Conservation (phyloP, 2,797 vertebrate species). For the Rhynchotus rufescens region DNA sequence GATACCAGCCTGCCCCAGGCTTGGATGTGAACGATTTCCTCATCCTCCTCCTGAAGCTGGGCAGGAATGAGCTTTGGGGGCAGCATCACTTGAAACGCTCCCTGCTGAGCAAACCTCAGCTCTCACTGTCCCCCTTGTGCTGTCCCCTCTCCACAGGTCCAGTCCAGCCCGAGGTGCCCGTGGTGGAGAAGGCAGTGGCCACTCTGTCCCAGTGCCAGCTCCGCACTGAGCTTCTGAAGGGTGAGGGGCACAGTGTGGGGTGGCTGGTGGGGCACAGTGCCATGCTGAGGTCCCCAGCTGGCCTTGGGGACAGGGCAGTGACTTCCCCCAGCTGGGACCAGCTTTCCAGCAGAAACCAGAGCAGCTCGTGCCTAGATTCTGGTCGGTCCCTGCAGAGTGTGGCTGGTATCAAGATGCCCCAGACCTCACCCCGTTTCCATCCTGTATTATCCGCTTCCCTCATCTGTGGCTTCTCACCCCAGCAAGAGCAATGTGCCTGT, state of each 20-base stretch:
- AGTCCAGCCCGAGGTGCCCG: not conserved
- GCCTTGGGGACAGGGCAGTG: not conserved
- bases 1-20: rapidly evolving
- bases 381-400: not conserved
- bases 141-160: not conserved
- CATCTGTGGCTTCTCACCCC: rapidly evolving
- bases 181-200: not conserved
- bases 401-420: not conserved
- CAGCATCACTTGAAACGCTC: not conserved
- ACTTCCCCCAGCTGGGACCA: rapidly evolving
- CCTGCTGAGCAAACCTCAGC: not conserved
- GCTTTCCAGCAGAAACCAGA: not conserved
- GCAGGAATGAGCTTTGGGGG: not conserved
- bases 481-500: not conserved
- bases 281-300: not conserved
- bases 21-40: not conserved
- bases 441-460: not conserved
- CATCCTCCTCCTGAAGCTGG: not conserved
- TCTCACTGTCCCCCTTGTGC: not conserved
- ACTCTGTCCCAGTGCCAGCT: not conserved
- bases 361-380: not conserved
- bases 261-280: not conserved
- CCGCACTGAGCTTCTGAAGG: conserved; percentile 32
- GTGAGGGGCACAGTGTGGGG: not conserved
- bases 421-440: not conserved